Conservation (phyloP, 2,113 vertebrate species). For the Mellivora capensis region DNA sequence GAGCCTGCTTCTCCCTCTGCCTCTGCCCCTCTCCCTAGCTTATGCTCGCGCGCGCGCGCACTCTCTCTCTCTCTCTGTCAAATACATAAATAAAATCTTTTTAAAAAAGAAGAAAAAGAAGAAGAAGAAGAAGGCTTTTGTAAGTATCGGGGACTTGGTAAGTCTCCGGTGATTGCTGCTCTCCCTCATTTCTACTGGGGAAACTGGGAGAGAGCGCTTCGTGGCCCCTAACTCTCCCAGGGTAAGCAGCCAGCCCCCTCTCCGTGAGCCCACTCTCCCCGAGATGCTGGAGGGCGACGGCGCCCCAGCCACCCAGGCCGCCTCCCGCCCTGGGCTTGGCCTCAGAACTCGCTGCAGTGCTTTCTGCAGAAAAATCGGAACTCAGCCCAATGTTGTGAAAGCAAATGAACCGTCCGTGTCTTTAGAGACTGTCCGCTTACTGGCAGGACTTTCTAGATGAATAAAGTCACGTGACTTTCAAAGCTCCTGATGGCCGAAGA, state of each 20-base stretch:
- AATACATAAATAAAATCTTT: too few relatives aligned
- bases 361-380: background rate
- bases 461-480: background rate
- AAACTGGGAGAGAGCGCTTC: background rate
- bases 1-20: too few relatives aligned
- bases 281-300: background rate
- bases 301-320: fast-evolving
- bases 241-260: background rate
- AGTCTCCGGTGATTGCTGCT: background rate
- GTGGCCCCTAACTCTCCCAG: background rate
- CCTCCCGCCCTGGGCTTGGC: background rate
- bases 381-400: background rate
- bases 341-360: background rate
- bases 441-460: background rate
- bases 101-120: too few relatives aligned
- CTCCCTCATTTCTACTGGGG: background rate
- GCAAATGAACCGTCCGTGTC: fast-evolving
- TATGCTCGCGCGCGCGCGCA: too few relatives aligned
- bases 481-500: background rate
- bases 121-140: background rate
- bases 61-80: too few relatives aligned
- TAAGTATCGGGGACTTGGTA: background rate
- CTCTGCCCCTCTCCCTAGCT: too few relatives aligned
- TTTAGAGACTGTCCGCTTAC: background rate
- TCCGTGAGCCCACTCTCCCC: background rate